phyloP scores from a whole-genome alignment of 2,888 invertebrate species.

The Trileptium ribeirensis region DNA sequence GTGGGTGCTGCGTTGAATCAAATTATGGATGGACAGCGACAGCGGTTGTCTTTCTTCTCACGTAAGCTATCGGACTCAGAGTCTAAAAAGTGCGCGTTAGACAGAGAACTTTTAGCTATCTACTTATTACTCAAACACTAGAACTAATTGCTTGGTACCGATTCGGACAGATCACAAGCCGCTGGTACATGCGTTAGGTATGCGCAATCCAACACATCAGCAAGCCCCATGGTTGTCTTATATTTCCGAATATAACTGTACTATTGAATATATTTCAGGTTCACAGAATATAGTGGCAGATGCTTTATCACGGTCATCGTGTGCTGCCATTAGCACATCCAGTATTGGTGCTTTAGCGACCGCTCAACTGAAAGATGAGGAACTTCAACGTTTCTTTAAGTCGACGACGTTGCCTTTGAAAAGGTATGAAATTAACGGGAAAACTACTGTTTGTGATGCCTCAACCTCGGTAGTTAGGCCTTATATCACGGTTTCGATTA shows the following conservation, averaged over 20 bases:
- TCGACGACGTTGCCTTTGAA: not conserved
- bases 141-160: not conserved
- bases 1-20: too few species aligned
- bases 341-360: not conserved
- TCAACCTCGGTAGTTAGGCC: too few species aligned
- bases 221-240: not conserved
- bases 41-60: too few species aligned
- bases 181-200: too few species aligned
- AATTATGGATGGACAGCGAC: too few species aligned
- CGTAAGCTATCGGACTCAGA: too few species aligned
- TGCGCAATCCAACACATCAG: not conserved
- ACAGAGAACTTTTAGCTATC: slow-evolving; percentile 10
- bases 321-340: not conserved
- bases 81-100: not conserved
- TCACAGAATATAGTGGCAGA: not conserved
- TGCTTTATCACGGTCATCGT: not conserved
- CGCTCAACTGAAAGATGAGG: not conserved
- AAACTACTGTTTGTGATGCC: too few species aligned
- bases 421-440: too few species aligned
- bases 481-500: too few species aligned
- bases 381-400: not conserved
- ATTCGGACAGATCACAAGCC: too few species aligned
- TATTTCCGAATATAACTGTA: slow-evolving; percentile 2
- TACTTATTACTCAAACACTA: not conserved
- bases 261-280: too few species aligned